phyloP scores from a whole-genome alignment of 2,113 vertebrate genomes.

The Passer montanus region DNA sequence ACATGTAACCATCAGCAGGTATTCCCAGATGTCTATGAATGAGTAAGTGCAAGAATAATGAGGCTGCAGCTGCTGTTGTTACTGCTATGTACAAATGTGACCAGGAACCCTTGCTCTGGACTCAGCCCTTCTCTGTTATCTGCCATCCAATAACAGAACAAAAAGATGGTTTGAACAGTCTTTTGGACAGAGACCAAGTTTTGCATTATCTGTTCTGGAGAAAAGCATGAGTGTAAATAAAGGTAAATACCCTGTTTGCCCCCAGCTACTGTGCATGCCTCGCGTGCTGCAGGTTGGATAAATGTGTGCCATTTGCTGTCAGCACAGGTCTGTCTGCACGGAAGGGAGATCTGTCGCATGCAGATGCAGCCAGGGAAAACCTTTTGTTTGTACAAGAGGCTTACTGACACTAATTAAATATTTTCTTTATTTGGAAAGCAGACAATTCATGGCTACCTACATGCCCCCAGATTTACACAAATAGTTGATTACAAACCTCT shows the following conservation, averaged over 20 bases:
- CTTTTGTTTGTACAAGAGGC: conserved; percentile 1
- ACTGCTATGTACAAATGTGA: background rate
- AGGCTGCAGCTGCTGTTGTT: background rate
- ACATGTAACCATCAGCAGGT: background rate
- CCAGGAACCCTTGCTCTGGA: background rate
- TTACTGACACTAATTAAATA: conserved; percentile 11
- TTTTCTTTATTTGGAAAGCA: conserved; percentile 21
- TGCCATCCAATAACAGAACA: background rate
- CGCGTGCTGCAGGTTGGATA: background rate
- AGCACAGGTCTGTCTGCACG: background rate
- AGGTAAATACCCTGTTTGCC: background rate
- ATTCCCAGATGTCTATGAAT: background rate
- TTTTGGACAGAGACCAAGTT: background rate
- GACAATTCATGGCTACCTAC: background rate
- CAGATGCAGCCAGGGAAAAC: background rate
- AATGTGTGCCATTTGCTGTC: background rate
- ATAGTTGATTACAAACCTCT: background rate
- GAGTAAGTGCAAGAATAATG: background rate
- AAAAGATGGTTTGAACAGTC: background rate
- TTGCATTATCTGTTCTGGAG: background rate
- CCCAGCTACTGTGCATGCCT: background rate
- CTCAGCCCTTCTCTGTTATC: background rate
- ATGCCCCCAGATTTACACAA: background rate
- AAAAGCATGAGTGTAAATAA: rapidly evolving
- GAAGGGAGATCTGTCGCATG: background rate